A percentile compares a stretch with the other conserved stretches of the same genome.
phyloP scores from a whole-genome alignment of 2,888 invertebrate genomes.

The Andrena haemorrhoa region DNA sequence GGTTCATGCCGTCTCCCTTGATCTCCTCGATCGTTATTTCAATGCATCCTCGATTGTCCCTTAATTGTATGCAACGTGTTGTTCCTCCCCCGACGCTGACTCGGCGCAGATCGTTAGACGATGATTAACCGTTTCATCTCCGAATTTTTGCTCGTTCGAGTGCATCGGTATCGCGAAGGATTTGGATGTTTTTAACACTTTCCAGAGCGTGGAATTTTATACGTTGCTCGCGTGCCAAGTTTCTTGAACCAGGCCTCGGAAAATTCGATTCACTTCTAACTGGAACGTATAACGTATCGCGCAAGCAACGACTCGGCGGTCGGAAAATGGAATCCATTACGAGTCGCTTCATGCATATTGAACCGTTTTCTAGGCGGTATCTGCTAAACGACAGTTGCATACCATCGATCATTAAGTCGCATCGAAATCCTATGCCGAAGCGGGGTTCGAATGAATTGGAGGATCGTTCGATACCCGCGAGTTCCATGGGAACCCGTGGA shows the following conservation, averaged over 20 bases:
- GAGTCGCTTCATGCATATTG: neutral
- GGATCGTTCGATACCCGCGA: neutral
- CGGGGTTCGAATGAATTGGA: neutral
- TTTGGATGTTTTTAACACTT: neutral
- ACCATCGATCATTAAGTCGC: neutral
- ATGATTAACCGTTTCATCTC: constrained; percentile 36
- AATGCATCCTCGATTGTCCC: constrained; percentile 29
- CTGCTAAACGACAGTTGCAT: too few relatives aligned
- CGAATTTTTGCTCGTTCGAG: neutral
- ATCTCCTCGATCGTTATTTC: constrained; percentile 36
- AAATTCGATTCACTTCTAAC: constrained; percentile 29
- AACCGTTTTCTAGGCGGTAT: neutral
- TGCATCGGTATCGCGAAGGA: neutral
- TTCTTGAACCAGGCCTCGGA: constrained; percentile 26
- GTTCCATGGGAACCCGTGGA: neutral
- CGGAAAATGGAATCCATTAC: constrained; percentile 15
- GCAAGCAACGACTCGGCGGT: neutral
- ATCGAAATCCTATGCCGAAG: neutral
- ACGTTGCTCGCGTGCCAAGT: neutral
- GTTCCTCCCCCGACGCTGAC: constrained; percentile 11
- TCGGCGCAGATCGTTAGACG: constrained; percentile 24
- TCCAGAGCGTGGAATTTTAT: neutral
- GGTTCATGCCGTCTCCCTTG: constrained; percentile 30
- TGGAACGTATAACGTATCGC: constrained; percentile 33
- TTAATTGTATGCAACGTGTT: constrained; percentile 43